Conservation (phyloP, 2,888 invertebrate genomes). For the Drosophila atripex region DNA sequence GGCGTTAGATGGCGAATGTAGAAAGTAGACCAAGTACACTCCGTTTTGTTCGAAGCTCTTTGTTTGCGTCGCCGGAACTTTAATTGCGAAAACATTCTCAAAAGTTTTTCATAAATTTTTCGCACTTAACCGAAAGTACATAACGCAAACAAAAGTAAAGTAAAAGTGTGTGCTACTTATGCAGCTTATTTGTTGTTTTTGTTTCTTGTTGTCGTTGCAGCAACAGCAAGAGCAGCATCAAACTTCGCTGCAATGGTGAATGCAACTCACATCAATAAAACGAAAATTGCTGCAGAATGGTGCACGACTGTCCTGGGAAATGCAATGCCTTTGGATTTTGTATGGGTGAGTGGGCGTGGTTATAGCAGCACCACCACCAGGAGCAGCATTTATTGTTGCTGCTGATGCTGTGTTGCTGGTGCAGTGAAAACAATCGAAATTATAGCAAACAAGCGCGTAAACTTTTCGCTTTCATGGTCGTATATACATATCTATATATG, state of each 20-base stretch:
- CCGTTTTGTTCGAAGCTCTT: slow-evolving; percentile 20
- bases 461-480: slow-evolving; percentile 70
- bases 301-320: slow-evolving; percentile 46
- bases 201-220: slow-evolving; percentile 43
- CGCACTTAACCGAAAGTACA: slow-evolving; percentile 60
- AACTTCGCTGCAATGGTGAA: slow-evolving; percentile 43
- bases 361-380: neutral
- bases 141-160: slow-evolving; percentile 55
- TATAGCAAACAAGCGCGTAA: slow-evolving; percentile 79
- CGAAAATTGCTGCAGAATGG: slow-evolving; percentile 67
- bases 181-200: slow-evolving; percentile 47
- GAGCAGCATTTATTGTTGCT: slow-evolving; percentile 15
- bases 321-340: slow-evolving; percentile 8
- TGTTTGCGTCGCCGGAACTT: slow-evolving; percentile 47
- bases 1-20: slow-evolving; percentile 30
- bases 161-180: slow-evolving; percentile 68
- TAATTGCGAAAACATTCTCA: slow-evolving; percentile 61
- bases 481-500: slow-evolving; percentile 16
- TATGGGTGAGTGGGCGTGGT: slow-evolving; percentile 42
- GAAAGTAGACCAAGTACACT: slow-evolving; percentile 42
- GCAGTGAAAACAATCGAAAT: slow-evolving; percentile 78
- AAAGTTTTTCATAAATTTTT: slow-evolving; percentile 75
- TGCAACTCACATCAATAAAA: slow-evolving; percentile 69
- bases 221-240: slow-evolving; percentile 52
- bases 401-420: slow-evolving; percentile 29